A percentile compares a stretch with the other conserved stretches of the same genome.
These are phyloP conservation scores for Rhineura floridana DNA, from an alignment of 2,113 vertebrate genomes.

Conservation along the genomic window DNA sequence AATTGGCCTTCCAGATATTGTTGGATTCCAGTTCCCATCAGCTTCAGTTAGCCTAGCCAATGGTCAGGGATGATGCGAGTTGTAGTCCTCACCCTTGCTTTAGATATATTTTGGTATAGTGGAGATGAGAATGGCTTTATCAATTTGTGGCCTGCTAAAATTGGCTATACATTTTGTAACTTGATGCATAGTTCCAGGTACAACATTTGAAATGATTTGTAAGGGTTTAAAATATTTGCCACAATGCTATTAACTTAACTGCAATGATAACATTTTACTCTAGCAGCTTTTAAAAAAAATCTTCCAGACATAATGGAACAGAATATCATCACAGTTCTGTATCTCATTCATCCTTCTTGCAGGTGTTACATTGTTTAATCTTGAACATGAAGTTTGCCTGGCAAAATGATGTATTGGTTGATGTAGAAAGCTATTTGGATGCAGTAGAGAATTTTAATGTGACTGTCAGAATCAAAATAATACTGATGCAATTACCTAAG, in stretches of 20 bases:
- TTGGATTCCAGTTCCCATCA: too few relatives aligned
- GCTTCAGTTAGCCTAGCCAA: too few relatives aligned
- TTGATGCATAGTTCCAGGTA: not conserved
- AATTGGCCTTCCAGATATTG: too few relatives aligned
- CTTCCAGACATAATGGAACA: not conserved
- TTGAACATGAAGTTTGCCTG: not conserved
- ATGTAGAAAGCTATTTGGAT: slow-evolving; percentile 11
- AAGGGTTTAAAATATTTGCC: not conserved
- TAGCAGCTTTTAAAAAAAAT: not conserved
- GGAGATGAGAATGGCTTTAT: not conserved
- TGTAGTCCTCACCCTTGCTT: too few relatives aligned
- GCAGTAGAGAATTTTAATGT: not conserved
- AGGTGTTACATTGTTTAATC: not conserved
- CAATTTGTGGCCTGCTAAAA: not conserved
- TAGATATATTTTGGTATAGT: not conserved
- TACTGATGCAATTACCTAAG: slow-evolving; percentile 16
- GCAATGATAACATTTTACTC: not conserved
- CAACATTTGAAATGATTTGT: not conserved
- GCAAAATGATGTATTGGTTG: not conserved
- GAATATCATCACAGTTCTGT: not conserved
- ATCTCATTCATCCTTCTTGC: slow-evolving; percentile 14
- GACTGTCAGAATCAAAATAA: not conserved
- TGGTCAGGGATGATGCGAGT: too few relatives aligned
- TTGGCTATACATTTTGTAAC: not conserved
- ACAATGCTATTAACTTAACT: not conserved